Base-by-base conservation (phyloP, 2,113 vertebrate genomes). In the human (Homo sapiens) region DNA sequence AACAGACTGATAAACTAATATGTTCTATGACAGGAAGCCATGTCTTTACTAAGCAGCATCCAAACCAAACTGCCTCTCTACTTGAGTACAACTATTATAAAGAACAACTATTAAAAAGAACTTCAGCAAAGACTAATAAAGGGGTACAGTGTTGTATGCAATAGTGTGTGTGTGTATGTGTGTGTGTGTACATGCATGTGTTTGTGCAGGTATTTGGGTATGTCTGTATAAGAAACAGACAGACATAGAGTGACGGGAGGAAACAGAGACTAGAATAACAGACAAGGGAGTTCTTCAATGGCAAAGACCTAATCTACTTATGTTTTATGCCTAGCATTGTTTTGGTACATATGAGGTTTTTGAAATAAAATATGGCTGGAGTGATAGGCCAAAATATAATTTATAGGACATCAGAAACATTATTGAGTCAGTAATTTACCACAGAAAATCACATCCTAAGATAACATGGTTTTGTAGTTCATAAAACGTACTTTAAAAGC, bases 1-100 rank as follows among this genome's bases (percentile, higher is more conserved):
- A 98, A 96, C 43, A 97, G 97, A 98, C 94, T 79, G 75, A 94
- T 92, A 90, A 89, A 82, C 25, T 96, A 97, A 96, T 81, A 52
- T 59, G 18, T 43, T 84, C 45, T 97, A 30, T 87, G 94, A 96
- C 57, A 87, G 86, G 80, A 98, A 97, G 86, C 25, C 82, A 45
- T 55, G 2, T 64, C 83, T 97, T 96, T 97, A 64, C 76, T 95
- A 81, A 97, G 35, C 68, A 72, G 32, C 68, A 95, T 90, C 11
- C 4, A 64, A 64, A 64, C 30, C 64, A 98, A 97, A 94, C 59
- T 86, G 17, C 13, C 8, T 30, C 23, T 12, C 23, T 78, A 86
- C 43, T 91, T 92, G 38, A 97, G 66, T 0, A 52, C 0, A 96
- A 83, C 35, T 25, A 0, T 40, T 90, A 32, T 14, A 64, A 64